Base-by-base conservation (phyloP, 2,888 invertebrate species). In the Plutella xylostella region DNA sequence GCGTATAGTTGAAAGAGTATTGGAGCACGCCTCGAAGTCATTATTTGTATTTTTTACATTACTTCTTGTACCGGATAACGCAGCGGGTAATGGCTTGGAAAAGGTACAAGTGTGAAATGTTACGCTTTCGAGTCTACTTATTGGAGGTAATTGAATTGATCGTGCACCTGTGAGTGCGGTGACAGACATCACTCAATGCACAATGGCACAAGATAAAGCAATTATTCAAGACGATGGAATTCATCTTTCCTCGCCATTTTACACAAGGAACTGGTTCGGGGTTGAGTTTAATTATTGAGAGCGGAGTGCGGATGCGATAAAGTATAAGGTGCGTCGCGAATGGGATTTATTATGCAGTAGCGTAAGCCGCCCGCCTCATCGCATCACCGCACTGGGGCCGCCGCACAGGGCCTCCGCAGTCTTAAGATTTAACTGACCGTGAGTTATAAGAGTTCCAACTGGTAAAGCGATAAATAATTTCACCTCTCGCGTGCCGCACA, bases 231-330 rank as follows among this genome's bases (percentile, higher is more conserved):
- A 25, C 5, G 2, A 39, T 39, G 21, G 17, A 1, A 15, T 22
- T 15, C 6, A 7, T 11, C 25, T 21, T 39, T 19, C 35, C 4
- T 14, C 11, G 22, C 25, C 6, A 25, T 39, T 15, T 39, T 11
- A 14, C 22, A 22, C n/a, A n/a, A 5, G 14, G 9, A 37, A 37
- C 37, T 11, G 5, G 37, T 37, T 35, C 12, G 35, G 35, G n/a
- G n/a, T 18, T 6, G 61, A 60, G 67, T 66, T 67, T 72, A 72
- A 73, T 70, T 65, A 65, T 61, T 60, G 56, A 56, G 54, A 55
- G 49, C 55, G 57, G 65, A 61, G 67, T 63, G 67, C 62, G 52
- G 63, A 57, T 55, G 58, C 52, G 53, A 63, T 69, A 67, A 65
- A 65, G 58, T 52, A 55, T 43, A 47, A 44, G 55, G 51, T 55